Conservation (phyloP, 2,797 vertebrate genomes). For the Allobates femoralis region DNA sequence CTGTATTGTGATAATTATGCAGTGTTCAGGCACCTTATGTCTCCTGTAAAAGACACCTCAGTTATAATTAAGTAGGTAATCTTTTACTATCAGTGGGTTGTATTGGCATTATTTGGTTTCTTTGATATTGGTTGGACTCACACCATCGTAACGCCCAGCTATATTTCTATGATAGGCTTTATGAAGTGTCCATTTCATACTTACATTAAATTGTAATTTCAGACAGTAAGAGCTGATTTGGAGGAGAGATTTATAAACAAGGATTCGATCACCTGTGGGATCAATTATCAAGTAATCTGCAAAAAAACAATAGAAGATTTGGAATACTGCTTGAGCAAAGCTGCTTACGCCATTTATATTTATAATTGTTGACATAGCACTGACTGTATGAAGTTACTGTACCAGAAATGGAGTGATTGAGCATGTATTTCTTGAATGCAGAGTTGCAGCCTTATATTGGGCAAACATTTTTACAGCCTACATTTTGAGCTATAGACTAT, state of each 20-base stretch:
- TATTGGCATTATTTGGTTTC: neutral
- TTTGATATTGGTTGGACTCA: neutral
- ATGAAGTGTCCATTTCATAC: neutral
- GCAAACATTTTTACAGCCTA: no score
- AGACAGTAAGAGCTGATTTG: neutral
- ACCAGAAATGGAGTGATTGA: neutral
- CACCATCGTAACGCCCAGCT: no score
- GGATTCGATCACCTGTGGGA: neutral
- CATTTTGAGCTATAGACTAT: no score
- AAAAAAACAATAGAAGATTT: neutral
- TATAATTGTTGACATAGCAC: neutral
- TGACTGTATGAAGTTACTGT: neutral
- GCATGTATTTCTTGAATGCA: neutral
- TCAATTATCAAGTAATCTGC: conserved; percentile 7
- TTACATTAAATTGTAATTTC: conserved; percentile 17
- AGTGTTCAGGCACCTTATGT: no score
- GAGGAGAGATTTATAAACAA: neutral
- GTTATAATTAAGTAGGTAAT: no score
- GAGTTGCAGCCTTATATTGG: neutral
- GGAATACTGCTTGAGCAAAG: neutral
- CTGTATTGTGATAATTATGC: no score
- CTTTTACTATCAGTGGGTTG: no score
- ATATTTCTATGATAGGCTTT: no score
- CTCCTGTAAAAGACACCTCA: no score
- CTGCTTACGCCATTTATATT: neutral